phyloP scores from a whole-genome alignment of 1,140 invertebrate genomes.

The Plutomurus gul region DNA sequence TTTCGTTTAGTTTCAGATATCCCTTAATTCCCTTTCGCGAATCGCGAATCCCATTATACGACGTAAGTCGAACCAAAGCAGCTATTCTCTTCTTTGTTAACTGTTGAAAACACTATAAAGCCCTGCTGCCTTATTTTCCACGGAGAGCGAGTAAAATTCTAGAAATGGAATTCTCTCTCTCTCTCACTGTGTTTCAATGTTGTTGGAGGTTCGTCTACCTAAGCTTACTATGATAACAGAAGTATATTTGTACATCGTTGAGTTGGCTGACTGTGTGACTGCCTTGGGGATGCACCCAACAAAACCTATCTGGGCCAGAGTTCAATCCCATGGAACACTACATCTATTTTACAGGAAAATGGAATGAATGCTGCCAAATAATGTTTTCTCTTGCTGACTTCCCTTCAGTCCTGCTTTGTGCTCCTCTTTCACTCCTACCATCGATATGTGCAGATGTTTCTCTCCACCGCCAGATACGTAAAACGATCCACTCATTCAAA shows the following conservation, averaged over 20 bases:
- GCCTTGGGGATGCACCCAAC: constrained; percentile 1
- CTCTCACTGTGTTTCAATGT: too few species aligned
- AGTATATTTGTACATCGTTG: too few species aligned
- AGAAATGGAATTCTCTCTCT: neutral
- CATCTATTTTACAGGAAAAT: neutral
- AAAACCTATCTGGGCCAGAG: constrained; percentile 2
- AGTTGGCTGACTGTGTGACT: neutral
- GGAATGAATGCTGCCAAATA: neutral
- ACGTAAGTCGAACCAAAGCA: neutral
- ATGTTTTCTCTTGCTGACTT: neutral
- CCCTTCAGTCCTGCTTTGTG: neutral
- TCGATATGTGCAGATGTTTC: neutral
- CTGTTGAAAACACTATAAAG: neutral
- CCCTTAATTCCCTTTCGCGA: neutral
- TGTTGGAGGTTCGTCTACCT: too few species aligned
- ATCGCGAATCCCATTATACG: neutral
- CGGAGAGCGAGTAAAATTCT: neutral
- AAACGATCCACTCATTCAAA: too few species aligned
- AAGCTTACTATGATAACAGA: too few species aligned
- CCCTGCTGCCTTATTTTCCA: neutral
- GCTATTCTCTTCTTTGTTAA: neutral
- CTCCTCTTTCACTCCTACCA: neutral
- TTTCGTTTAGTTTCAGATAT: neutral
- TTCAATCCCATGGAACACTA: constrained; percentile 6
- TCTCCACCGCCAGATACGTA: too few species aligned